Base-by-base conservation (phyloP, 2,888 invertebrate species). In the Pandemis heparana region DNA sequence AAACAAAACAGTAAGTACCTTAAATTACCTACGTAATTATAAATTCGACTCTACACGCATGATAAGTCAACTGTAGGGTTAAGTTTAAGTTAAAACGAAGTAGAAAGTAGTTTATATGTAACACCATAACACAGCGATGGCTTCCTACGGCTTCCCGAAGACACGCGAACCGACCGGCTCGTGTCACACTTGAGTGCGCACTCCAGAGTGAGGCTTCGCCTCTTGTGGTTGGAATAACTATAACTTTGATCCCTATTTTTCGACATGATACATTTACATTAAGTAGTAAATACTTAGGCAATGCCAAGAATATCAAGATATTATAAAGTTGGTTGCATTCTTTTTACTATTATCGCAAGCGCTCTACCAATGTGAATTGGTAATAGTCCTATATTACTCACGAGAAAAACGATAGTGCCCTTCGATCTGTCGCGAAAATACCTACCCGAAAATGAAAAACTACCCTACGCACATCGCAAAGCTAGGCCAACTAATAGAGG, bases 131-230 rank as follows among this genome's bases (percentile, higher is more conserved):
- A 71, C 71, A 67, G 69, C 60, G 71, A 59, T 8, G 38, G 10
- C 43, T 60, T 81, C 76, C 75, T 82, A 85, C 71, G 91, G 89
- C 81, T 91, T 91, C 90, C 74, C 76, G 74, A 78, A 84, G 87
- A 86, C 82, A 85, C 80, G 85, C 83, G 82, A 88, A 82, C 82
- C 84, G 81, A 82, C 82, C 84, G 80, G 85, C 85, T 89, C 82
- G 78, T 88, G 77, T 85, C 87, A 89, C 89, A 86, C 89, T 78
- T 88, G 88, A 90, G 76, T 85, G 85, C 76, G 71, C 74, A 78
- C 77, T 76, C 76, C 78, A 77, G 59, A 63, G 65, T 85, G 81
- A 70, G 91, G 91, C 89, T 92, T 92, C 92, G 53, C 69, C 56
- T 63, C 65, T 46, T 64, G 74, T 74, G 56, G 59, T 53, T 53